Percentiles rank a stretch among this genome's conserved stretches.
Evolutionary conservation across 2,888 invertebrate species (phyloP).

Genomic region (Polydesmus complanatus): DNA sequence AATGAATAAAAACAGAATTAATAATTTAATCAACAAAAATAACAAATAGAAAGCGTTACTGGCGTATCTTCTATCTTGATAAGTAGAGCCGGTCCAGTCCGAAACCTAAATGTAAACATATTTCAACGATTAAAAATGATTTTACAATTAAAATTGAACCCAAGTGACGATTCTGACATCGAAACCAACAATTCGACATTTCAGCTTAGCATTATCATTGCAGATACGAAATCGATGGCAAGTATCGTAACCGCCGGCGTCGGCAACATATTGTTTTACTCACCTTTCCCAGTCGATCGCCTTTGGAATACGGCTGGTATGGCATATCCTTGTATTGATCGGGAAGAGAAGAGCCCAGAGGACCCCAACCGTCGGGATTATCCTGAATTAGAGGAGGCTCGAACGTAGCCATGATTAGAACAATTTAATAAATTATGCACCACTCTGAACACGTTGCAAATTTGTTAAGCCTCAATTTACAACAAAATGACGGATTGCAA

Average conservation of each 20-base stretch:
- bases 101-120: conserved; percentile 45
- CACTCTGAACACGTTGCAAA: no score
- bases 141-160: no score
- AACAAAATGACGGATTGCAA: no score
- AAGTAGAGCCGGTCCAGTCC: conserved; percentile 91
- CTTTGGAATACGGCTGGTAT: conserved; percentile 98
- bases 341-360: conserved; percentile 81
- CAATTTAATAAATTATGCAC: no score
- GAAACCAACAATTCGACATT: neutral
- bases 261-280: no score
- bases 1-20: neutral
- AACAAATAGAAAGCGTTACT: conserved; percentile 43
- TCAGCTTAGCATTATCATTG: no score
- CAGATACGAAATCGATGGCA: no score
- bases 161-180: neutral
- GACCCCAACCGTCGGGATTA: conserved; percentile 91
- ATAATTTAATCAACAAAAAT: neutral
- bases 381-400: conserved; percentile 61
- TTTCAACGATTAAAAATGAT: neutral
- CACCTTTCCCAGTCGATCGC: conserved; percentile 94
- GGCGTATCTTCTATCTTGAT: conserved; percentile 84
- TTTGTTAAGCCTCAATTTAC: no score
- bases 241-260: no score
- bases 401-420: conserved; percentile 39
- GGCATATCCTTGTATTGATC: conserved; percentile 93